Percentiles rank a stretch among this genome's conserved stretches.
phyloP scores from a whole-genome alignment of 1,140 invertebrate genomes.

The Linepithema humile region DNA sequence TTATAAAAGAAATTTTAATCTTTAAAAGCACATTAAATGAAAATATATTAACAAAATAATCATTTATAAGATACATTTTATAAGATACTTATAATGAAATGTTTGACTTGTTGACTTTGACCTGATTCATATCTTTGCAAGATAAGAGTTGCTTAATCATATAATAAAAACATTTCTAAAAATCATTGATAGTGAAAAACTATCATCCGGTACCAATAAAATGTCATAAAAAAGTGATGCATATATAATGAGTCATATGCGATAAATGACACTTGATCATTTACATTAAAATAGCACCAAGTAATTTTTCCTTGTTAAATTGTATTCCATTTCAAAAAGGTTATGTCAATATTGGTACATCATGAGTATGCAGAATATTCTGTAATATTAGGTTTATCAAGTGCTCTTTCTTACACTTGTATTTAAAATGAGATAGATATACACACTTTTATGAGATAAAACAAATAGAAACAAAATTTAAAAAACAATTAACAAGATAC shows the following conservation, averaged over 20 bases:
- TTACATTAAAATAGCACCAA: background rate
- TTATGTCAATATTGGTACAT: background rate
- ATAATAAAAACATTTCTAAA: background rate
- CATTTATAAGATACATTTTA: background rate
- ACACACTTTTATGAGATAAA: background rate
- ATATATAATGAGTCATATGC: background rate
- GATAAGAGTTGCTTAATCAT: conserved; percentile 15
- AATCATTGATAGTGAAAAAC: background rate
- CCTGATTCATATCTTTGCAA: background rate
- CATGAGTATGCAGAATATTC: background rate
- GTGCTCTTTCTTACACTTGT: background rate
- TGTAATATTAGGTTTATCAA: too few relatives aligned
- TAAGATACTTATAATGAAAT: background rate
- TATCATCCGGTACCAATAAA: background rate
- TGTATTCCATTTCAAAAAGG: background rate
- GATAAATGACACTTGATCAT: background rate
- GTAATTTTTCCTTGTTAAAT: background rate
- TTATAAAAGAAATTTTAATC: background rate
- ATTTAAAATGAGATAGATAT: background rate
- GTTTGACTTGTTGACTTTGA: background rate
- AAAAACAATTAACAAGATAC: too few relatives aligned
- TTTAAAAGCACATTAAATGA: background rate
- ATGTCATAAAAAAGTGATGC: background rate
- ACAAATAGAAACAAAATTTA: too few relatives aligned
- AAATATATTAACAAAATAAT: background rate